A percentile compares a stretch with the other conserved stretches of the same genome.
phyloP scores from a whole-genome alignment of 2,113 vertebrate genomes.

The Taxidea taxus region DNA sequence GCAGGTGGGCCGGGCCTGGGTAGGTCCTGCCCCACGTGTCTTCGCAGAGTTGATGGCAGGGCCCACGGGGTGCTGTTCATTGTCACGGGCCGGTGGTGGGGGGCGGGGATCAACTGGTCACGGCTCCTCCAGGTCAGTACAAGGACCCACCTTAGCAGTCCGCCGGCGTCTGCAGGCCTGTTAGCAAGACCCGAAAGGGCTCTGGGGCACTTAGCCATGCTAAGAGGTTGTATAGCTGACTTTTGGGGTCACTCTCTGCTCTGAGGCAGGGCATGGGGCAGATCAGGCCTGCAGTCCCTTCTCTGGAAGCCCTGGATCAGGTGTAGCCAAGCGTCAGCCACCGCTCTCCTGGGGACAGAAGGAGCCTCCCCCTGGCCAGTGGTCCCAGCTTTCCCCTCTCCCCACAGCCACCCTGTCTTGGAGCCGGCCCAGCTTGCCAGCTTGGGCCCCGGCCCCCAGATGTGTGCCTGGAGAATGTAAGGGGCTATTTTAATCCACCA shows the following conservation, averaged over 20 bases:
- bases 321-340: background rate
- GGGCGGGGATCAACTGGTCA: no score
- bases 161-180: background rate
- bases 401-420: background rate
- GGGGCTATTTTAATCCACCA: background rate
- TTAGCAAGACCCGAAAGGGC: background rate
- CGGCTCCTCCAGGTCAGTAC: background rate
- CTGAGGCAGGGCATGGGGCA: no score
- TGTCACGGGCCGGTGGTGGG: accelerated
- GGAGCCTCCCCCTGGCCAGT: accelerated
- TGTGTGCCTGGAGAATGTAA: background rate
- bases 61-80: background rate
- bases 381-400: accelerated
- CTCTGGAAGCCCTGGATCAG: background rate
- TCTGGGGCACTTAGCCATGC: background rate
- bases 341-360: background rate
- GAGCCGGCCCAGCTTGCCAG: background rate
- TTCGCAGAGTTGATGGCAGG: no score
- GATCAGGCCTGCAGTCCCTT: background rate
- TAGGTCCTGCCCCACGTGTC: background rate
- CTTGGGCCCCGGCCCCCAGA: background rate
- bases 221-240: background rate
- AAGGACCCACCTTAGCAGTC: accelerated
- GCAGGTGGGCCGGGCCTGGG: background rate
- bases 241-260: background rate